Base-by-base conservation (phyloP, 2,888 invertebrate genomes). In the Electrophaes corylata region DNA sequence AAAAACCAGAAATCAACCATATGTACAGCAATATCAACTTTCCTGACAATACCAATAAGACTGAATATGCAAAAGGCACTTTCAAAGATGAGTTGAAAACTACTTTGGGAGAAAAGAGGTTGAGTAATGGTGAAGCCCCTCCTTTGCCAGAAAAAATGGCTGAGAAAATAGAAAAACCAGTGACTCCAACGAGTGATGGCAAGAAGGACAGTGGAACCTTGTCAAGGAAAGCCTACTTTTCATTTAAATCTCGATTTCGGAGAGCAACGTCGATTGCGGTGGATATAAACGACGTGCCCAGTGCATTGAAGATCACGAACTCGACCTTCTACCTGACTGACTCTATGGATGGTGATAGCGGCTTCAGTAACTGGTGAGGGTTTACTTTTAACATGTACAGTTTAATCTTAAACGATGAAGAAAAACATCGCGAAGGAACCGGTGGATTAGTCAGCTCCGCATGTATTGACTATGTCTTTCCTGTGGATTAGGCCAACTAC, bases 291-390 rank as follows among this genome's bases (percentile, higher is more conserved):
- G 92, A 93, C n/a, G 84, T 92, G 37, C 92, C 92, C 0, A 91
- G 91, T 63, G 88, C 93, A 1, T 69, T 93, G 53, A 92, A 92
- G 68, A 91, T 93, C 43, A 93, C 94, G 0, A 93, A 94, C 64
- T 95, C 95, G 46, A 95, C 95, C 0, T 96, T 96, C 79, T 96
- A 96, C 73, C 80, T 95, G 68, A 94, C 94, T 46, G 94, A 95
- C 65, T 93, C 94, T 0, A 93, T 94, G 69, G 94, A 95, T 69
- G 91, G 94, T 1, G 94, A 94, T 73, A 94, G 94, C 1, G 94
- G 93, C 29, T 93, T 94, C 69, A 93, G 91, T 66, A 88, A 92
- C 67, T 89, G 92, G 92, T 92, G 73, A 83, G 83, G 67, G 48
- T 44, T 60, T 35, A n/a, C 35, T 29, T 43, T 37, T 14, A 3